Percentiles rank a stretch among this genome's conserved stretches.
These are phyloP conservation scores for Drosophila kepulauana DNA, from an alignment of 1,140 invertebrate genomes.

Conservation along the genomic window DNA sequence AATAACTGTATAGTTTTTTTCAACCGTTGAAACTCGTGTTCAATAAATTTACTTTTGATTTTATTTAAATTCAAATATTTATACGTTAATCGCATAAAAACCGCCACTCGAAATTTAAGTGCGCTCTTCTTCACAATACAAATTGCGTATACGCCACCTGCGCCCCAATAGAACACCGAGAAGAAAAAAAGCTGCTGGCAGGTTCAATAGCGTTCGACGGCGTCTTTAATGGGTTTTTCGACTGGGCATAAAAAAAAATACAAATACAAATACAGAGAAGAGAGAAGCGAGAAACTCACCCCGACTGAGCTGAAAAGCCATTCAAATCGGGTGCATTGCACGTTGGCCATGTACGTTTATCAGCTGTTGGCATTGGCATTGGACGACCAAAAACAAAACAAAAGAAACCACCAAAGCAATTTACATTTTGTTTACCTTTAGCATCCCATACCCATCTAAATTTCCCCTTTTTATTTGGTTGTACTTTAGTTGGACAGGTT, in stretches of 20 bases:
- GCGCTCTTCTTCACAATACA: not conserved
- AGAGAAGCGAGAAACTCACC: not conserved
- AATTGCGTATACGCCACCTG: slow-evolving; percentile 47
- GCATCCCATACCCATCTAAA: not conserved
- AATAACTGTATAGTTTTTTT: not conserved
- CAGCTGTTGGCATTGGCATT: slow-evolving; percentile 64
- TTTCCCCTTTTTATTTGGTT: slow-evolving; percentile 17
- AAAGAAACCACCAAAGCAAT: slow-evolving; percentile 56
- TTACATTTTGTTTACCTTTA: slow-evolving; percentile 71
- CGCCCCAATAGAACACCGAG: not conserved
- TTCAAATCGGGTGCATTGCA: slow-evolving; percentile 59
- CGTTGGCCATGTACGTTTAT: slow-evolving; percentile 33
- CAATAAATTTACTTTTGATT: not conserved
- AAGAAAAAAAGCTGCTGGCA: slow-evolving; percentile 30
- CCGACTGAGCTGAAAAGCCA: slow-evolving; percentile 8
- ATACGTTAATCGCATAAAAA: slow-evolving; percentile 25
- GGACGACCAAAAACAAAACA: slow-evolving; percentile 13
- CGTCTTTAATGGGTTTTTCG: slow-evolving; percentile 63
- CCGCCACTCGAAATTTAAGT: slow-evolving; percentile 14
- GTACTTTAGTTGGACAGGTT: slow-evolving; percentile 6
- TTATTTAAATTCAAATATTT: slow-evolving; percentile 1
- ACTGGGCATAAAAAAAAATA: slow-evolving; percentile 36
- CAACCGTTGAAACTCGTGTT: not conserved
- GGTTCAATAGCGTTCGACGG: slow-evolving; percentile 65
- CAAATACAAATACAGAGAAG: not conserved